Conservation (phyloP, 2,888 invertebrate genomes). For the Philereme vetulata region DNA sequence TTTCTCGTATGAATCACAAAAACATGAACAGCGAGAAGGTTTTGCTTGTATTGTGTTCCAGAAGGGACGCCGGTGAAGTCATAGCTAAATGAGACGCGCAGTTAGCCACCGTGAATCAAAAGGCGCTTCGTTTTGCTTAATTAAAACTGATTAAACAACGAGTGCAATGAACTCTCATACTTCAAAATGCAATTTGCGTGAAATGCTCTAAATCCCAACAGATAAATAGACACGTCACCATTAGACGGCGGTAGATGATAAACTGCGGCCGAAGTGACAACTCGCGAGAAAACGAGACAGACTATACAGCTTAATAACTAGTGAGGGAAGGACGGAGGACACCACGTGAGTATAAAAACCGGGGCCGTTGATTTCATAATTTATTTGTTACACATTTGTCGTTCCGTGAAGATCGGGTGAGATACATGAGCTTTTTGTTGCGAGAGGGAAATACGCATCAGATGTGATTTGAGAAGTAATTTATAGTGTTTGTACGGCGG, state of each 20-base stretch:
- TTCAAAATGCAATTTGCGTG: conserved; percentile 65
- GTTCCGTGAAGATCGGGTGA: conserved; percentile 81
- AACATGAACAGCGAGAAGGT: conserved; percentile 8
- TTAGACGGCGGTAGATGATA: conserved; percentile 73
- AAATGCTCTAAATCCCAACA: conserved; percentile 63
- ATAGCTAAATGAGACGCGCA: conserved; percentile 36
- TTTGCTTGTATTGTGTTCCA: conserved; percentile 16
- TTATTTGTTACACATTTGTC: conserved; percentile 84
- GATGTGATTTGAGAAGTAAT: conserved; percentile 81
- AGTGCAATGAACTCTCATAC: conserved; percentile 64
- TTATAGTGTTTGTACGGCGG: conserved; percentile 77
- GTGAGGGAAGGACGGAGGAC: conserved; percentile 54
- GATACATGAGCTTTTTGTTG: conserved; percentile 81
- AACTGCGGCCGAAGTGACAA: conserved; percentile 71
- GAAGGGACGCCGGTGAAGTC: conserved; percentile 35
- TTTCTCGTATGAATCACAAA: neutral
- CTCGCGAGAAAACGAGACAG: conserved; percentile 56
- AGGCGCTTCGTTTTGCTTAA: conserved; percentile 39
- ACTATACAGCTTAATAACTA: conserved; percentile 41
- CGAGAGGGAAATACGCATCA: conserved; percentile 77
- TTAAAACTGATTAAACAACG: conserved; percentile 53
- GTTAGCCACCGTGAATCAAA: conserved; percentile 40
- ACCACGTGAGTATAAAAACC: conserved; percentile 75
- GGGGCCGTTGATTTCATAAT: conserved; percentile 81
- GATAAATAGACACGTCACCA: conserved; percentile 76